Percentiles rank a stretch among this genome's conserved stretches.
Evolutionary conservation across 2,113 vertebrate species (phyloP).

Genomic region (Ochotona curzoniae): DNA sequence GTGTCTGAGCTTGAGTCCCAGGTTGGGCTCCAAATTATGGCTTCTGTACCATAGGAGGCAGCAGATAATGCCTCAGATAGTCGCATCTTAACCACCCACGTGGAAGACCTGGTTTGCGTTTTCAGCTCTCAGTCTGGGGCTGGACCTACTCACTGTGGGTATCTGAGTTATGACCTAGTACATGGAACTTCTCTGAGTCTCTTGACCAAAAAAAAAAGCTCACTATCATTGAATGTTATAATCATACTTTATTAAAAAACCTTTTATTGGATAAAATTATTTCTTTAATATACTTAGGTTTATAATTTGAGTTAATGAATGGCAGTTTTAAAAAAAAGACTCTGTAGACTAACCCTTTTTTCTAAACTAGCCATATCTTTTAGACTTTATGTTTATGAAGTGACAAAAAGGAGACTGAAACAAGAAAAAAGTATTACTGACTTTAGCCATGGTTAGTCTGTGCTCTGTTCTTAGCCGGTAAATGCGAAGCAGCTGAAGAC

Average conservation of each 20-base stretch:
- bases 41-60: no score
- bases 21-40: no score
- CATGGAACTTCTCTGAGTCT: no score
- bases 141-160: no score
- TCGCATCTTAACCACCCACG: no score
- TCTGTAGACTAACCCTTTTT: background rate
- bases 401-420: slow-evolving; percentile 47
- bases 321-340: background rate
- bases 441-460: background rate
- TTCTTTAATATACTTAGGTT: slow-evolving; percentile 9
- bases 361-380: slow-evolving; percentile 4
- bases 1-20: no score
- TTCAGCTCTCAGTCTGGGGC: no score
- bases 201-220: no score
- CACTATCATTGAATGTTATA: background rate
- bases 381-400: background rate
- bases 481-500: background rate
- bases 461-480: background rate
- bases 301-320: background rate
- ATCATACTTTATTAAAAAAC: slow-evolving; percentile 27
- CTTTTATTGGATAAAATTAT: background rate
- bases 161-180: no score
- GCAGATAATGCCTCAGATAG: no score
- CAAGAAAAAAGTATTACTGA: background rate
- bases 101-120: no score